phyloP scores from a whole-genome alignment of 2,797 vertebrate species.

The Sebastiscus albofasciatus region DNA sequence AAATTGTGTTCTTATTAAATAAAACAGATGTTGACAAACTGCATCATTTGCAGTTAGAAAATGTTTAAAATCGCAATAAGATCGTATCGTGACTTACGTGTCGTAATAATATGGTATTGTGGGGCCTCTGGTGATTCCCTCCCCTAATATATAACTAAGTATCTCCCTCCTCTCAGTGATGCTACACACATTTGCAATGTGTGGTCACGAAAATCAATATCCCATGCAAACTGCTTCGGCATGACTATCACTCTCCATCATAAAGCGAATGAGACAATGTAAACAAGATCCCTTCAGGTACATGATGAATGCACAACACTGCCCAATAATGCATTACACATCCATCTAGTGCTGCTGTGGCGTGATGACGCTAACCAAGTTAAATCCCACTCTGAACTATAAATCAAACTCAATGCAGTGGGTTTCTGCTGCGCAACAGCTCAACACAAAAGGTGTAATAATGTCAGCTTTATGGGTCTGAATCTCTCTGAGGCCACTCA shows the following conservation, averaged over 20 bases:
- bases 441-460: conserved; percentile 51
- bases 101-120: accelerated
- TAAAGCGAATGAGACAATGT: conserved; percentile 41
- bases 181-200: conserved; percentile 7
- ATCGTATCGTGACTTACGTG: too few species aligned
- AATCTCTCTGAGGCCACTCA: conserved; percentile 52
- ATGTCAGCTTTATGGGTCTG: conserved; percentile 52
- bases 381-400: conserved; percentile 46
- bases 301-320: conserved; percentile 42
- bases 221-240: background rate
- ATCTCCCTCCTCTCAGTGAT: conserved; percentile 3
- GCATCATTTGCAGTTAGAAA: too few species aligned
- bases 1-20: too few species aligned
- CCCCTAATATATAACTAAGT: background rate
- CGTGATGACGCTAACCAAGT: conserved; percentile 56
- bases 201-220: conserved; percentile 37
- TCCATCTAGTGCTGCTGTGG: conserved; percentile 41
- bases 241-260: conserved; percentile 2
- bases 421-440: conserved; percentile 28
- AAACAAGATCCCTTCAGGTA: conserved; percentile 37
- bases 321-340: conserved; percentile 37
- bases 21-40: too few species aligned
- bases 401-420: conserved; percentile 49
- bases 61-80: too few species aligned
- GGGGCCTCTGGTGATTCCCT: too few species aligned